Evolutionary conservation across 1,140 invertebrate genomes (phyloP), one percentile per base, ranked within the genome.

Genomic region (Apis laboriosa): DNA sequence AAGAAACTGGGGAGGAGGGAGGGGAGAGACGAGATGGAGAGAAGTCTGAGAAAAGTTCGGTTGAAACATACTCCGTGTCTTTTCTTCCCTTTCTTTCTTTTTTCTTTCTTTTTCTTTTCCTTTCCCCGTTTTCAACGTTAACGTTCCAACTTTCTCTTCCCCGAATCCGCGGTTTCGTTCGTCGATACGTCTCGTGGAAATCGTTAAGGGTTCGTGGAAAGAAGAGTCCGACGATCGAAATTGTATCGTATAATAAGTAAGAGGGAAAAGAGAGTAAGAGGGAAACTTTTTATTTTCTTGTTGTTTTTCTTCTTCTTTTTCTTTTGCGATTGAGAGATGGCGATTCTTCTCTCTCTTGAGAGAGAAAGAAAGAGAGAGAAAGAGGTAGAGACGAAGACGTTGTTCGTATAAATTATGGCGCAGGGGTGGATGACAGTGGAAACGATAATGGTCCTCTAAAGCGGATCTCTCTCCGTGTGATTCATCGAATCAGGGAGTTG

Each of bases 91-190:
- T n/a, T 19, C 53, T 43, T 17, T 56, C 15, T 28, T 19, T 12
- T 1, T 21, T 21, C 12, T 51, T 43, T 51, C 49, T 60, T 28
- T 28, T 15, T 9, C 12, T 28, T 49, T 11, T 21, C 4, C 11
- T 19, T 12, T 2, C 43, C 13, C 55, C 60, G 67, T 76, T 68
- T 86, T 34, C 34, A 34, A 34, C 34, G 34, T 34, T 73, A 60
- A 34, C 76, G 71, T 28, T 53, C 66, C 53, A 60, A 75, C 72
- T 87, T 79, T 79, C 34, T 67, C 34, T 67, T 51, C n/a, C 24
- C 56, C 71, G 43, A 70, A 49, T 21, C 5, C 34, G 34, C 34
- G 34, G 34, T 43, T 43, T 43, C 28, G 21, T 24, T 66, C 74
- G 34, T 24, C 76, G 17, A 19, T 13, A 24, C 24, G 49, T 58